Conservation (phyloP, 2,888 invertebrate genomes). For the Drosophila barbarae region DNA sequence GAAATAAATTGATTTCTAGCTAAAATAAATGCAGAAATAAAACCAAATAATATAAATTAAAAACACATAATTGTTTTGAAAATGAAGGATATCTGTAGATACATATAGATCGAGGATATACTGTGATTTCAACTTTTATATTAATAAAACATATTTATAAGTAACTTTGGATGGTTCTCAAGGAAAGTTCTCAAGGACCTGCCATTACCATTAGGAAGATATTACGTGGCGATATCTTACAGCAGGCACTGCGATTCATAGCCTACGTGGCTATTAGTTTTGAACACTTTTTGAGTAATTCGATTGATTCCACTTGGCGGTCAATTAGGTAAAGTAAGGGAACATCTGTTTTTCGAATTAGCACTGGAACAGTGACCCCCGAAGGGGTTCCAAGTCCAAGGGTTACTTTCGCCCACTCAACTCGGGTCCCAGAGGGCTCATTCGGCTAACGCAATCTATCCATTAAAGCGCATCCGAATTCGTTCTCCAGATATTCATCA, state of each 20-base stretch:
- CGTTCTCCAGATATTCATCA: conserved; percentile 62
- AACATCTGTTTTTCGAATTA: conserved; percentile 38
- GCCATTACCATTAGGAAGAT: neutral
- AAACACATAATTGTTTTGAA: neutral
- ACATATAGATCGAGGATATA: neutral
- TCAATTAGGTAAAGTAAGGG: conserved; percentile 35
- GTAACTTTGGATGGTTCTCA: no score
- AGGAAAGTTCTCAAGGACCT: neutral
- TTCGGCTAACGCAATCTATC: conserved; percentile 35
- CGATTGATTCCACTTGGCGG: conserved; percentile 33
- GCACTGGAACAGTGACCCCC: conserved; percentile 14
- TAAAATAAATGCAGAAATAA: neutral
- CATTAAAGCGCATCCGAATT: conserved; percentile 36
- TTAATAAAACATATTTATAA: no score
- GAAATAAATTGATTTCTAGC: no score
- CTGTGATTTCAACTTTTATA: neutral
- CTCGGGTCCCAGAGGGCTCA: conserved; percentile 28
- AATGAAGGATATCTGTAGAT: neutral
- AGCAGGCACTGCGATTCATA: neutral
- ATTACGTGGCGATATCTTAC: neutral
- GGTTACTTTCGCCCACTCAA: conserved; percentile 15
- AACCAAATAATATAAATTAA: neutral
- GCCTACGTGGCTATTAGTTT: neutral
- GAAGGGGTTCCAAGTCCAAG: neutral
- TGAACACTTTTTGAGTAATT: conserved; percentile 9